phyloP scores from a whole-genome alignment of 1,140 invertebrate species.

The Phymorhynchus buccinoides region DNA sequence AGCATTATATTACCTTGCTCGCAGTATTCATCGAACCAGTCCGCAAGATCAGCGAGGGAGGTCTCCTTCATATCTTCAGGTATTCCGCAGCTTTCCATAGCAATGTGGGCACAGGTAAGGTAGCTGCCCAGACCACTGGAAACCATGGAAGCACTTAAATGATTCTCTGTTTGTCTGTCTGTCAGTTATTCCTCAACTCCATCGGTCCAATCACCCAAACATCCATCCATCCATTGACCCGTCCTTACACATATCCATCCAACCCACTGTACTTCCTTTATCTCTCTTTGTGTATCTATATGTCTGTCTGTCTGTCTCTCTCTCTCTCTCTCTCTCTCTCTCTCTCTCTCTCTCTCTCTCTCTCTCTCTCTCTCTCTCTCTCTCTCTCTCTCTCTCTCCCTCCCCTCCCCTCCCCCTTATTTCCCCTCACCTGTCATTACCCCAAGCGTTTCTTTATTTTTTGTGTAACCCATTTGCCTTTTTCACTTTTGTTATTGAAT shows the following conservation, averaged over 20 bases:
- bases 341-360: background rate
- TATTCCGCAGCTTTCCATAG: background rate
- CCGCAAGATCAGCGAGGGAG: slow-evolving; percentile 7
- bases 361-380: background rate
- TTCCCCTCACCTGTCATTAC: too few relatives aligned
- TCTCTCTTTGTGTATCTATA: too few relatives aligned
- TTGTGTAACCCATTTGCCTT: too few relatives aligned
- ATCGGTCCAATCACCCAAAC: too few relatives aligned
- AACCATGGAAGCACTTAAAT: background rate
- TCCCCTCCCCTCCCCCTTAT: background rate
- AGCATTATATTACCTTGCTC: background rate
- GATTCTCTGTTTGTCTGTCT: too few relatives aligned
- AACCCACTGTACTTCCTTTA: too few relatives aligned
- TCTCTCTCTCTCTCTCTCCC: background rate
- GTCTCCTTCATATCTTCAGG: slow-evolving; percentile 7
- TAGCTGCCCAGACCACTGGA: slow-evolving; percentile 14
- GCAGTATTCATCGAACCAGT: slow-evolving; percentile 27
- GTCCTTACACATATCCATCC: too few relatives aligned
- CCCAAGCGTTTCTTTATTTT: too few relatives aligned
- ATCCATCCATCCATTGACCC: too few relatives aligned
- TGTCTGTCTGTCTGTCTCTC: background rate
- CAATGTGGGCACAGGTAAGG: slow-evolving; percentile 18
- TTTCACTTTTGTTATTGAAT: too few relatives aligned
- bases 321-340: background rate
- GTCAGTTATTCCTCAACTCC: too few relatives aligned